Conservation (phyloP, 1,140 invertebrate genomes). For the Sarcophaga bullata region DNA sequence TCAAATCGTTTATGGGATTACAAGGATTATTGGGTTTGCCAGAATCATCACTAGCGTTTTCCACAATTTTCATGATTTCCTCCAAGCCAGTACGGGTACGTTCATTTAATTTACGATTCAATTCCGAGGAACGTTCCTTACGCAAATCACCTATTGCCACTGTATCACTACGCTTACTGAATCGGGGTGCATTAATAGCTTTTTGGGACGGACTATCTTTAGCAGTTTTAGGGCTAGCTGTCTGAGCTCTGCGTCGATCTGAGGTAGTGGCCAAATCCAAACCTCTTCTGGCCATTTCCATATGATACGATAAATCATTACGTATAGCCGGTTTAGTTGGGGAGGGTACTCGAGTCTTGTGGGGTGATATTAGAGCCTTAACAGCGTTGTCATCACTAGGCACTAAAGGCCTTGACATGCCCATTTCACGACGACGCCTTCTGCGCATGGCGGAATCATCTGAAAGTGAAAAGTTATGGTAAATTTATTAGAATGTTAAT, state of each 20-base stretch:
- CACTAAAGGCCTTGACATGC: constrained; percentile 61
- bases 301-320: constrained; percentile 60
- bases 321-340: constrained; percentile 26
- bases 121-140: constrained; percentile 44
- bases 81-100: constrained; percentile 60
- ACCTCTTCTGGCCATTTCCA: constrained; percentile 64
- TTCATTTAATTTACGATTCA: constrained; percentile 57
- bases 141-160: constrained; percentile 41
- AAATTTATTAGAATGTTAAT: not conserved
- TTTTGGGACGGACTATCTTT: constrained; percentile 25
- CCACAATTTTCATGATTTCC: constrained; percentile 57
- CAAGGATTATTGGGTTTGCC: not conserved
- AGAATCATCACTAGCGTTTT: constrained; percentile 47
- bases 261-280: constrained; percentile 41
- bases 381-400: constrained; percentile 62
- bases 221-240: constrained; percentile 42
- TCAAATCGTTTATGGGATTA: constrained; percentile 28
- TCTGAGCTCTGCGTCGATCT: constrained; percentile 44
- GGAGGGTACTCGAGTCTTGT: constrained; percentile 40
- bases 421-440: constrained; percentile 64
- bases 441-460: constrained; percentile 64
- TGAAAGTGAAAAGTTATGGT: constrained; percentile 50
- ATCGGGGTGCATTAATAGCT: not conserved
- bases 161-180: constrained; percentile 46
- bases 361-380: constrained; percentile 57